phyloP scores from a whole-genome alignment of 2,888 invertebrate genomes.

The Watsonalla cultraria region DNA sequence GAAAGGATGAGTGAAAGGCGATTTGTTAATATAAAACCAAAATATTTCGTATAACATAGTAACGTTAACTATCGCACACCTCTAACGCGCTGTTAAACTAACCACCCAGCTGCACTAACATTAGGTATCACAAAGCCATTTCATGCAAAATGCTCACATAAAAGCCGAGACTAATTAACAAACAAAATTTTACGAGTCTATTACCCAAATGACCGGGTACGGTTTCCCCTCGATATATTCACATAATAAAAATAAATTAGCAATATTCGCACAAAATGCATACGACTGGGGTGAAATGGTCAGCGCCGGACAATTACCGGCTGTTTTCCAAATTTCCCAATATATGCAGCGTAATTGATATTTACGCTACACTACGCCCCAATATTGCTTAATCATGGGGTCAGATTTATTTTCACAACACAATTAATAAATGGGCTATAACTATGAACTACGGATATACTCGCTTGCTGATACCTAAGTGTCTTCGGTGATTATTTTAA shows the following conservation, averaged over 20 bases:
- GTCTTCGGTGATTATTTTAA: too few relatives aligned
- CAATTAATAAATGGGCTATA: constrained; percentile 34
- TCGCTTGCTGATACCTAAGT: too few relatives aligned
- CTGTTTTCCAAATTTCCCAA: constrained; percentile 54
- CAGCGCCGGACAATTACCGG: constrained; percentile 48
- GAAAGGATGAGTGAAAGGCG: too few relatives aligned
- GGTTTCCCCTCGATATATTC: constrained; percentile 40
- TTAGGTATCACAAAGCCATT: constrained; percentile 5
- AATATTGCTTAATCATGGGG: constrained; percentile 33
- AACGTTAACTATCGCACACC: background rate
- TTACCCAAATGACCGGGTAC: constrained; percentile 42
- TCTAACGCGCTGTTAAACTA: background rate
- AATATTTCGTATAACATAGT: too few relatives aligned
- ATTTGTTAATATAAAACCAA: too few relatives aligned
- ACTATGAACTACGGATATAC: constrained; percentile 2
- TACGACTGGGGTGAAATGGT: constrained; percentile 28
- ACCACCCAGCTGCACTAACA: background rate
- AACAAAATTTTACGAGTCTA: constrained; percentile 42
- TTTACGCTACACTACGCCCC: constrained; percentile 65
- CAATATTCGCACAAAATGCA: constrained; percentile 59
- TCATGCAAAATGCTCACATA: constrained; percentile 11
- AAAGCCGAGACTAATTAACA: constrained; percentile 33
- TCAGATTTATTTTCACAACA: constrained; percentile 45
- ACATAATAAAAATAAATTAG: constrained; percentile 69
- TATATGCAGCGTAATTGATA: constrained; percentile 66